phyloP scores from a whole-genome alignment of 2,888 invertebrate genomes.

The Mythimna pallens region DNA sequence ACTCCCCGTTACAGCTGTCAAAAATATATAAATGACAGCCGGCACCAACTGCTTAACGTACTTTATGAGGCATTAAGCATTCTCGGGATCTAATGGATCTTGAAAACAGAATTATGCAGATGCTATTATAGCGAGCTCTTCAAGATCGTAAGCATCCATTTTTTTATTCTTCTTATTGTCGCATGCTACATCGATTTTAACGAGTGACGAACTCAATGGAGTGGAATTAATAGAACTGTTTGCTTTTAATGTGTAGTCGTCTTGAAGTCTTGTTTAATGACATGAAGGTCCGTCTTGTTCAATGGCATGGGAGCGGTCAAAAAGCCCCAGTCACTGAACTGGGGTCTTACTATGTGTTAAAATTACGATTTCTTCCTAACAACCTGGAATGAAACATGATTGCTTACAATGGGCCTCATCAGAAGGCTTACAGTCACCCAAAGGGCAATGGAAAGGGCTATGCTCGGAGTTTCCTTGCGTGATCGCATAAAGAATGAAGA shows the following conservation, averaged over 20 bases:
- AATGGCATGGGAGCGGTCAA: constrained; percentile 11
- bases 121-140: not conserved
- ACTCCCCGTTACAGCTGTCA: too few relatives aligned
- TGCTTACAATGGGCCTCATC: too few relatives aligned
- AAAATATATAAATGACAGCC: too few relatives aligned
- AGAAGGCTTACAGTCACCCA: too few relatives aligned
- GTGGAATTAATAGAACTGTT: constrained; percentile 45
- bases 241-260: constrained; percentile 40
- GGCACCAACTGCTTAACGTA: too few relatives aligned
- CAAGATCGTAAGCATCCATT: not conserved
- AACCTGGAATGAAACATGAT: too few relatives aligned
- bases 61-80: too few relatives aligned
- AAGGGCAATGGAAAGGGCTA: too few relatives aligned
- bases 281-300: constrained; percentile 14
- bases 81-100: too few relatives aligned
- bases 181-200: constrained; percentile 51
- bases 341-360: not conserved
- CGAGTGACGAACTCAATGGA: constrained; percentile 33
- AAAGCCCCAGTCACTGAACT: constrained; percentile 38
- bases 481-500: too few relatives aligned
- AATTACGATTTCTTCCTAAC: too few relatives aligned
- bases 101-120: not conserved
- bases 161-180: constrained; percentile 3
- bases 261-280: constrained; percentile 36
- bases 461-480: too few relatives aligned